A percentile compares a stretch with the other conserved stretches of the same genome.
Conservation (phyloP, 2,888 invertebrate species). For the Sarcophaga variegata region DNA sequence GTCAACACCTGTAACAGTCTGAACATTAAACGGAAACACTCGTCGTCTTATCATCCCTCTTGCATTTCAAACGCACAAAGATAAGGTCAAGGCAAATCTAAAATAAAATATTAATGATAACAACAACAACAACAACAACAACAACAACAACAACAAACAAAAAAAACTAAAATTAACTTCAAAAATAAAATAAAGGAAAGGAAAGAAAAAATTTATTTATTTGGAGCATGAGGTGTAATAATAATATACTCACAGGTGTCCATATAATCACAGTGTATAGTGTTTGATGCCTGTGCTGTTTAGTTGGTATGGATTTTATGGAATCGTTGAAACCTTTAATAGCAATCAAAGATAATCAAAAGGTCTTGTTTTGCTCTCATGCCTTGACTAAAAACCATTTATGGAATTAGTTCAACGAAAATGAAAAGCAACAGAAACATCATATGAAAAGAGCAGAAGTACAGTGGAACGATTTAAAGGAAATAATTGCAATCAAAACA, state of each 20-base stretch:
- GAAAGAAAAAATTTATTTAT: conserved; percentile 26
- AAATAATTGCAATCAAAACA: too few species aligned
- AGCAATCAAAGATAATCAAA: conserved; percentile 69
- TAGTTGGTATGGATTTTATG: conserved; percentile 40
- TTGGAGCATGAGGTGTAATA: conserved; percentile 75
- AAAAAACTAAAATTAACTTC: neutral
- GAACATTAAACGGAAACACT: conserved; percentile 27
- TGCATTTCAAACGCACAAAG: neutral
- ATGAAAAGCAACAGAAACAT: neutral
- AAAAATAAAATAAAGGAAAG: neutral
- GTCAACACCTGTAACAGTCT: conserved; percentile 64
- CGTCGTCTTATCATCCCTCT: neutral
- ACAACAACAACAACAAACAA: neutral
- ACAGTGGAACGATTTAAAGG: conserved; percentile 34
- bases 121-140: neutral
- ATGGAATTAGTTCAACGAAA: conserved; percentile 13
- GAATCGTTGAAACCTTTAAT: conserved; percentile 65
- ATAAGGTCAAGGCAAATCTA: conserved; percentile 52
- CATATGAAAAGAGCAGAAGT: neutral
- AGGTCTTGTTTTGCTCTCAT: conserved; percentile 55
- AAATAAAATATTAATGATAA: neutral
- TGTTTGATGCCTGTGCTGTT: conserved; percentile 30
- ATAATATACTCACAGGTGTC: conserved; percentile 80
- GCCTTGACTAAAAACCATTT: conserved; percentile 42
- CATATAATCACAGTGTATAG: conserved; percentile 68